Evolutionary conservation across 2,888 invertebrate species (phyloP).

Genomic region (Chloromyia formosa): DNA sequence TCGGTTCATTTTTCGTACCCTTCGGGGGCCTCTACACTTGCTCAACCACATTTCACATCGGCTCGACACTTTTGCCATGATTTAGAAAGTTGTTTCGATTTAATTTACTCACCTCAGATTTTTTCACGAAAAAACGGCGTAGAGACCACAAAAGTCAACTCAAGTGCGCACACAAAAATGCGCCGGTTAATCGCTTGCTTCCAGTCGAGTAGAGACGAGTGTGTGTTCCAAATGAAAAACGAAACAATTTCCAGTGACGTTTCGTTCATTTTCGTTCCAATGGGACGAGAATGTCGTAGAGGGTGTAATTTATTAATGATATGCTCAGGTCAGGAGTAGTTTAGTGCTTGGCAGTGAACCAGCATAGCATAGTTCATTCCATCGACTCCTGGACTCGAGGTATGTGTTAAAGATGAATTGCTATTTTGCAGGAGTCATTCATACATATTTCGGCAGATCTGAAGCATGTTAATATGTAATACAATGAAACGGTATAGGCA

Average conservation of each 20-base stretch:
- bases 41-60: background rate
- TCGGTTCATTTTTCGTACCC: background rate
- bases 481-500: no score
- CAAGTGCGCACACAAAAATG: conserved; percentile 49
- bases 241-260: conserved; percentile 12
- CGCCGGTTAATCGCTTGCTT: conserved; percentile 38
- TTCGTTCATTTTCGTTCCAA: conserved; percentile 3
- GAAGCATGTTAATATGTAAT: no score
- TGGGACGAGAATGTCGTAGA: background rate
- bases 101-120: conserved; percentile 57
- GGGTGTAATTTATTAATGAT: no score
- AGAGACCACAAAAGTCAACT: conserved; percentile 59
- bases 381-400: no score
- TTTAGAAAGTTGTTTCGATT: conserved; percentile 6
- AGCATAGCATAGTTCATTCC: no score
- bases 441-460: no score
- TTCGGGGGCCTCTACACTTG: background rate
- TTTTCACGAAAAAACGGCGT: conserved; percentile 56
- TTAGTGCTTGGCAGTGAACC: no score
- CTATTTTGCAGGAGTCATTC: no score
- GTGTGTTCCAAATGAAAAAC: no score
- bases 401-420: no score
- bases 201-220: background rate
- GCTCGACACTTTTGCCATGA: background rate
- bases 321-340: no score